Percentiles rank a stretch among this genome's conserved stretches.
phyloP scores from a whole-genome alignment of 2,113 vertebrate genomes.

The Eidolon helvum region DNA sequence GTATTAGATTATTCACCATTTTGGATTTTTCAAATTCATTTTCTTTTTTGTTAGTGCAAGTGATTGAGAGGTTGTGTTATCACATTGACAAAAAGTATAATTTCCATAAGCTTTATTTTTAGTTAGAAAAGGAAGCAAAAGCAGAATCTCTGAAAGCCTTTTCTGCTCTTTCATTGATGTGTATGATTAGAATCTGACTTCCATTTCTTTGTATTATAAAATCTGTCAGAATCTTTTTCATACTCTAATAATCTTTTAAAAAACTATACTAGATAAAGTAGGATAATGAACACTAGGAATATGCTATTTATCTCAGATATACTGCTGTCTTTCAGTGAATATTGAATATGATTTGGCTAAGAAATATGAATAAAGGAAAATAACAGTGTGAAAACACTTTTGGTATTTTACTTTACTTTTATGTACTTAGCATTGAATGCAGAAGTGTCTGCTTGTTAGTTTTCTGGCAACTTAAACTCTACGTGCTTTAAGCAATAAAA shows the following conservation, averaged over 20 bases:
- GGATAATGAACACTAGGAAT: not conserved
- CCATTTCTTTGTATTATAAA: slow-evolving; percentile 12
- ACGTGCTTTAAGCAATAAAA: slow-evolving; percentile 41
- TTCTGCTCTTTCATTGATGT: not conserved
- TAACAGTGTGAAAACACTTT: slow-evolving; percentile 8
- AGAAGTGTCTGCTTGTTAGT: not conserved
- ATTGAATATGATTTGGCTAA: not conserved
- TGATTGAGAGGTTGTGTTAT: slow-evolving; percentile 20
- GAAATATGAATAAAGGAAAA: slow-evolving; percentile 17
- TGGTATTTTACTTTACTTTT: not conserved
- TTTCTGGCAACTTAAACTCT: slow-evolving; percentile 37
- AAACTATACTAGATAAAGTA: not conserved
- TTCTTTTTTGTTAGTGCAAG: slow-evolving; percentile 31
- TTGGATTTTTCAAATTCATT: slow-evolving; percentile 32
- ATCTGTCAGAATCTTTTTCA: slow-evolving; percentile 43
- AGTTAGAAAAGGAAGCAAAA: slow-evolving; percentile 20
- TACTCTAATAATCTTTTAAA: not conserved
- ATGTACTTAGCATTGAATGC: not conserved
- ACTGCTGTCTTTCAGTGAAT: not conserved
- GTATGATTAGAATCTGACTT: slow-evolving; percentile 43
- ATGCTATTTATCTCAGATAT: not conserved
- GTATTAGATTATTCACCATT: slow-evolving; percentile 31
- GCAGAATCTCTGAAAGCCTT: not conserved
- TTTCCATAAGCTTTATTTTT: slow-evolving; percentile 6
- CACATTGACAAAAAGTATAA: not conserved